Base-by-base conservation (phyloP, 2,888 invertebrate species). In the Ochlodes sylvanus region DNA sequence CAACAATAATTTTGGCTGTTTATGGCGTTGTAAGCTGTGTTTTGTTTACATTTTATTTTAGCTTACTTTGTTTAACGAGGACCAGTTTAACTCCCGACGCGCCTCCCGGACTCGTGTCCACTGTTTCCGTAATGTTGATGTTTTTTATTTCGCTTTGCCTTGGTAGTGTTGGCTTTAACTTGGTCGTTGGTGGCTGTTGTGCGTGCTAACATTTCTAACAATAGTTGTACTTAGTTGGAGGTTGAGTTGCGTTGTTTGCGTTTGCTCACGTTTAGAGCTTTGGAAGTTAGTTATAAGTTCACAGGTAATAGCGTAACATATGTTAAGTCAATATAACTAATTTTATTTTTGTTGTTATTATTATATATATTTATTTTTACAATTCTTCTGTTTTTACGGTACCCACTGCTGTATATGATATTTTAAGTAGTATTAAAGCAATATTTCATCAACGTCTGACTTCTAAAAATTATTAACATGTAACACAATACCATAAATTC, bases 151-250 rank as follows among this genome's bases (percentile, higher is more conserved):
- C 82, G 92, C 91, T 92, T 93, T 86, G 92, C 89, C 89, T 92
- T 90, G 90, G 92, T 92, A 92, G 89, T 83, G 84, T 92, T 89
- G 89, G 92, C 91, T 88, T 90, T 92, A 90, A 91, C 88, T 88
- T 83, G 89, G 89, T 84, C 81, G 86, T 87, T 79, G 84, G 80
- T 88, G 87, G 88, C 89, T 89, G 91, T 83, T 83, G 79, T 88
- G 88, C 86, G 92, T 92, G 91, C 90, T 93, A 92, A 93, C 92
- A 90, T 77, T 86, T 90, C 91, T 93, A 93, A 93, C 92, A 87
- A 73, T 75, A 80, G 74, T 78, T 71, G 75, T 74, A 76, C 80
- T 78, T 88, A 85, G 84, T 86, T 81, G 74, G 83, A 76, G 77
- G 79, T 89, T 90, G 78, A 81, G 85, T 90, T 92, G 88, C 89